A percentile compares a stretch with the other conserved stretches of the same genome.
Conservation (phyloP, 92 coral and sea anemone species). For the Heteractis magnifica region DNA sequence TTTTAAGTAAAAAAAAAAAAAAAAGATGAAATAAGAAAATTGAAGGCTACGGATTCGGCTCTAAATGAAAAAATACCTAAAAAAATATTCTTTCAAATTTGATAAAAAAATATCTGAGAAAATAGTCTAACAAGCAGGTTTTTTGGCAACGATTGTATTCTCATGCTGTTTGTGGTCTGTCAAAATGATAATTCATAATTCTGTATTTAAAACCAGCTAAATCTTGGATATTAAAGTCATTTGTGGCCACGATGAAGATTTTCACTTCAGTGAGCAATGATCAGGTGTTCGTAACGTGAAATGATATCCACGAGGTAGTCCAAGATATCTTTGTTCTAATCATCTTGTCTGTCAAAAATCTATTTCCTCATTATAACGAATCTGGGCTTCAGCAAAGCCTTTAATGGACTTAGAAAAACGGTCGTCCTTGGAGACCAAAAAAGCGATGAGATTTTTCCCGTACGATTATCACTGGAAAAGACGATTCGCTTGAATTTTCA, state of each 20-base stretch:
- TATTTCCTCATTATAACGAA: background rate
- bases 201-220: background rate
- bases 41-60: background rate
- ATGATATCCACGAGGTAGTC: background rate
- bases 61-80: too few relatives aligned
- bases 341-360: background rate
- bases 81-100: background rate
- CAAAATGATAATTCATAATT: background rate
- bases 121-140: too few relatives aligned
- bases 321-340: background rate
- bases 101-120: background rate
- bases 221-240: background rate
- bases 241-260: background rate
- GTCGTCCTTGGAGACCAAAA: background rate
- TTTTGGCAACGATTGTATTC: too few relatives aligned
- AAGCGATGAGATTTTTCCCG: background rate
- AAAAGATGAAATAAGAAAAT: background rate
- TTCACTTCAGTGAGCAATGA: background rate
- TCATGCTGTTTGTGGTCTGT: background rate
- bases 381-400: conserved; percentile 1
- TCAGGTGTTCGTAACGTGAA: background rate
- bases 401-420: background rate
- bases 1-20: background rate
- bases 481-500: background rate
- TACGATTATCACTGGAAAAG: background rate